Evolutionary conservation across 2,888 invertebrate genomes (phyloP).

Genomic region (Dicyrtomina minuta): DNA sequence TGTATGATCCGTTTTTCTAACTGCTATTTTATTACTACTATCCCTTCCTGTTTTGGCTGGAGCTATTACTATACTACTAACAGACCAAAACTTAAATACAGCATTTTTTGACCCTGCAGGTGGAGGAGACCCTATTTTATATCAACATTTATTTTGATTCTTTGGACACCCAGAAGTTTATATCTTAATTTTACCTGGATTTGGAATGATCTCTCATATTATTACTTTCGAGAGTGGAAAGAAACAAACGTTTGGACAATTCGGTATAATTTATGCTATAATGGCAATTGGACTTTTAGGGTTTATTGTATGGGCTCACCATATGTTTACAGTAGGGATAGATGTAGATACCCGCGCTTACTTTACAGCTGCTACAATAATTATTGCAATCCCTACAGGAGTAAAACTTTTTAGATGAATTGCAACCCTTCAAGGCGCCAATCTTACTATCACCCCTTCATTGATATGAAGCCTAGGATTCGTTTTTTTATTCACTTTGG

Average conservation of each 20-base stretch:
- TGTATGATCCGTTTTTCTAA: constrained; percentile 71
- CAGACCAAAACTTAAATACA: constrained; percentile 77
- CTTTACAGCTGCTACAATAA: constrained; percentile 80
- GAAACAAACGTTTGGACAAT: constrained; percentile 70
- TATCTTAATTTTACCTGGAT: constrained; percentile 80
- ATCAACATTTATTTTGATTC: constrained; percentile 84
- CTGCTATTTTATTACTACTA: constrained; percentile 66
- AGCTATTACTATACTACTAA: constrained; percentile 76
- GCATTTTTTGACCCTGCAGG: constrained; percentile 78
- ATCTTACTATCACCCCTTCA: constrained; percentile 64
- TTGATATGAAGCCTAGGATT: constrained; percentile 72
- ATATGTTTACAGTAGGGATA: constrained; percentile 82
- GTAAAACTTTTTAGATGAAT: constrained; percentile 81
- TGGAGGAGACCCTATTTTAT: constrained; percentile 77
- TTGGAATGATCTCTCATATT: constrained; percentile 79
- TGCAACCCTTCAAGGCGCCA: constrained; percentile 68
- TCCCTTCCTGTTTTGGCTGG: constrained; percentile 76
- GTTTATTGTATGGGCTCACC: constrained; percentile 82
- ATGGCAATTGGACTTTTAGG: constrained; percentile 76
- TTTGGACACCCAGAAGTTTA: constrained; percentile 86
- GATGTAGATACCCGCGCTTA: constrained; percentile 81
- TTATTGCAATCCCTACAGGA: constrained; percentile 82
- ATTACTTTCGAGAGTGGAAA: constrained; percentile 73
- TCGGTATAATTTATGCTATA: constrained; percentile 84
- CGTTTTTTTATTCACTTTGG: constrained; percentile 75